These are phyloP conservation scores for Yponomeuta cagnagella DNA, from an alignment of 2,888 invertebrate species.

Conservation along the genomic window DNA sequence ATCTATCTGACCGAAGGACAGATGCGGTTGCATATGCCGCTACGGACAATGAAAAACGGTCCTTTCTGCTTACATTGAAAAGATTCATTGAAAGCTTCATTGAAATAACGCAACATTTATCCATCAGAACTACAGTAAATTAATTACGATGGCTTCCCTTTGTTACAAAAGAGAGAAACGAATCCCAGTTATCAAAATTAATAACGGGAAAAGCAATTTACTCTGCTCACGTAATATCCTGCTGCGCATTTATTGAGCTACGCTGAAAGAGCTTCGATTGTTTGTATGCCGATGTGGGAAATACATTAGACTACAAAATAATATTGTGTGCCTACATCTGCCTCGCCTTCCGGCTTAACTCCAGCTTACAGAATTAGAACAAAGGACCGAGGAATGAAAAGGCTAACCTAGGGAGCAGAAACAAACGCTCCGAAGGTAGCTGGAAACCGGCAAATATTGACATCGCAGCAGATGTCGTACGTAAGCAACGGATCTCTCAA, in stretches of 20 bases:
- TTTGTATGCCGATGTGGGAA: conserved; percentile 37
- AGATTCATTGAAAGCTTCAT: too few relatives aligned
- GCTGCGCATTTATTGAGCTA: conserved; percentile 51
- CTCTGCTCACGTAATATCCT: conserved; percentile 69
- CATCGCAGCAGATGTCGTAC: conserved; percentile 71
- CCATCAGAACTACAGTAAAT: conserved; percentile 49
- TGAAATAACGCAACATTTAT: conserved; percentile 21
- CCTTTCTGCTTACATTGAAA: neutral
- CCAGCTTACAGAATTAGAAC: conserved; percentile 9
- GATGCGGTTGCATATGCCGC: conserved; percentile 63
- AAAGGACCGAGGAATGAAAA: conserved; percentile 27
- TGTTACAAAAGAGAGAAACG: conserved; percentile 74
- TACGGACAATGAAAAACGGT: conserved; percentile 14
- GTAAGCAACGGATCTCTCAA: conserved; percentile 47
- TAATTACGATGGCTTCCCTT: conserved; percentile 72
- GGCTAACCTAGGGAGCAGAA: conserved; percentile 36
- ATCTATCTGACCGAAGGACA: conserved; percentile 68
- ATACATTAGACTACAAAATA: conserved; percentile 19
- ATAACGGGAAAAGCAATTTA: conserved; percentile 71
- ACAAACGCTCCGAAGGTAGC: conserved; percentile 32
- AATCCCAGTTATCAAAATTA: conserved; percentile 74
- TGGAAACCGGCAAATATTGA: conserved; percentile 67
- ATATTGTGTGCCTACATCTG: conserved; percentile 26
- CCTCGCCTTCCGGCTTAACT: conserved; percentile 18
- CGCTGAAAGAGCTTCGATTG: conserved; percentile 42